phyloP scores from a whole-genome alignment of 2,113 vertebrate genomes.

The Tautogolabrus adspersus region DNA sequence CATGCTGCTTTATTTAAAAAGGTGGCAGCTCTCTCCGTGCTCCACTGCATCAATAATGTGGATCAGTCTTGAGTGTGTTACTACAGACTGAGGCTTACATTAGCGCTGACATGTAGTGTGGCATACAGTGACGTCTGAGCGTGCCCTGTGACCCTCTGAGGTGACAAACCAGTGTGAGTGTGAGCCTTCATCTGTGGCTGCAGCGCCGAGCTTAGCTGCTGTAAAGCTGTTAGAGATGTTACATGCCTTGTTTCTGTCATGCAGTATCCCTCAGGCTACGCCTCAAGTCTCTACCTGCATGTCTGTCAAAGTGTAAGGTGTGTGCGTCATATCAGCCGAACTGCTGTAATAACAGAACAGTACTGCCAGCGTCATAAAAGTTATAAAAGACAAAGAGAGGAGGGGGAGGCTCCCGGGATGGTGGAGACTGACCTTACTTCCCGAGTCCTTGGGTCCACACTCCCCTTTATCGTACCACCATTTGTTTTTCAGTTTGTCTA shows the following conservation, averaged over 20 bases:
- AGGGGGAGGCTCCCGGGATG: conserved; percentile 87
- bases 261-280: conserved; percentile 61
- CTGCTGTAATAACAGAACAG: conserved; percentile 58
- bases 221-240: conserved; percentile 24
- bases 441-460: conserved; percentile 99
- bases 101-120: conserved; percentile 29
- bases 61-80: neutral
- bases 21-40: conserved; percentile 37
- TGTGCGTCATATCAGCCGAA: conserved; percentile 52
- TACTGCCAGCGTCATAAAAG: conserved; percentile 56
- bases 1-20: conserved; percentile 46
- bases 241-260: conserved; percentile 61
- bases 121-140: conserved; percentile 37
- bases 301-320: conserved; percentile 40
- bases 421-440: conserved; percentile 99
- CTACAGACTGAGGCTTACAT: conserved; percentile 24
- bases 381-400: conserved; percentile 85
- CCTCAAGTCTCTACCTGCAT: conserved; percentile 57
- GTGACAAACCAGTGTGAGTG: conserved; percentile 37
- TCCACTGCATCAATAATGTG: conserved; percentile 28
- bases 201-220: conserved; percentile 41
- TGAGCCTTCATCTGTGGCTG: conserved; percentile 37
- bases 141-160: conserved; percentile 37
- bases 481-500: conserved; percentile 99
- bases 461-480: conserved; percentile 99